These are phyloP conservation scores for Alitta virens DNA, from an alignment of 2,888 invertebrate species.

Conservation along the genomic window DNA sequence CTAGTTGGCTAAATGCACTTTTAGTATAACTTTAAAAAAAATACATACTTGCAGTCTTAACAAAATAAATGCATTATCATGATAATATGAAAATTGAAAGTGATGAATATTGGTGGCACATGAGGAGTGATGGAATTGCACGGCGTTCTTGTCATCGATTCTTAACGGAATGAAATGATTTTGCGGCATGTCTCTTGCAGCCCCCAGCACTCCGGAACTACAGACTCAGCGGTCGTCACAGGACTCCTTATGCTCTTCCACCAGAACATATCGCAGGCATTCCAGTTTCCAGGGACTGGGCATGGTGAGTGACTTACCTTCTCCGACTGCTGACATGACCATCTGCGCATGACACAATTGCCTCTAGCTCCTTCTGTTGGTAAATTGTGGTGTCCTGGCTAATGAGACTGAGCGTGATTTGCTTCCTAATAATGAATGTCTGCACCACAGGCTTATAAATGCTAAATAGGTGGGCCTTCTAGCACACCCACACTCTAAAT, in stretches of 20 bases:
- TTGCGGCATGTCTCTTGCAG: conserved; percentile 22
- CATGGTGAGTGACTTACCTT: conserved; percentile 30
- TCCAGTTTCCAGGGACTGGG: conserved; percentile 44
- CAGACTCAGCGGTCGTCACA: conserved; percentile 32
- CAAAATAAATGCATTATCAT: too few species aligned
- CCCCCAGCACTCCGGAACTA: conserved; percentile 44
- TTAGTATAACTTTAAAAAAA: too few species aligned
- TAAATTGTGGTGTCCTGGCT: background rate
- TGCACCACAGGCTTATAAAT: too few species aligned
- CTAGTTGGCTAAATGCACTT: too few species aligned
- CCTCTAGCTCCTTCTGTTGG: background rate
- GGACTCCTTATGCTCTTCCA: conserved; percentile 26
- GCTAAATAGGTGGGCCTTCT: too few species aligned
- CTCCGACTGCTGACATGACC: background rate
- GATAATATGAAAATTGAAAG: too few species aligned
- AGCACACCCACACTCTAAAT: too few species aligned
- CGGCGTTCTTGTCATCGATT: too few species aligned
- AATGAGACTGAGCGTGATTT: background rate
- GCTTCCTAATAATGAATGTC: background rate
- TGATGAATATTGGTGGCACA: too few species aligned
- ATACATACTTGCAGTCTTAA: too few species aligned
- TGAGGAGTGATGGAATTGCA: too few species aligned
- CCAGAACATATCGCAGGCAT: conserved; percentile 35
- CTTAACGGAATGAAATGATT: too few species aligned
- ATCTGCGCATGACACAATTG: background rate